Evolutionary conservation across 2,797 vertebrate genomes (phyloP), one percentile per base, ranked within the genome.

Genomic region (Poeciliopsis infans): DNA sequence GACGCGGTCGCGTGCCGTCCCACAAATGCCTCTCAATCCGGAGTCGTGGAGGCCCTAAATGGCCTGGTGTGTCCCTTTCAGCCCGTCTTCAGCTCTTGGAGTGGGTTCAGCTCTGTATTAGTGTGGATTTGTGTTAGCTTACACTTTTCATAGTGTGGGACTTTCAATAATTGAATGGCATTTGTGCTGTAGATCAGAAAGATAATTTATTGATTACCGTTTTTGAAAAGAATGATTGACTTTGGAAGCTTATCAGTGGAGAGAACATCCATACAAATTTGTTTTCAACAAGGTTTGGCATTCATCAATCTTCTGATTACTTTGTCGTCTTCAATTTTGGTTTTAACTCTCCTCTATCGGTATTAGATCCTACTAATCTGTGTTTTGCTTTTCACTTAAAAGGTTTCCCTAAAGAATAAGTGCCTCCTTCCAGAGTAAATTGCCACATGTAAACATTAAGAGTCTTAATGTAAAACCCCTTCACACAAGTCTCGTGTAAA

Each of bases 1-100:
- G 91, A 91, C 90, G 88, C 73, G 86, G 95, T 97, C 97, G 96
- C 96, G 97, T 99, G 98, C 97, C 91, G 83, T 86, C 86, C 91
- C 82, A 87, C 90, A 94, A 94, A 95, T 94, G 93, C 93, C 92
- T 90, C 89, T 93, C 85, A 87, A 83, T 81, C 77, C 74, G 77
- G 84, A 82, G 85, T 87, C 90, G 92, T 89, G 86, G 83, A 85
- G 87, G 86, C 84, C 84, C 82, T 4, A 16, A 92, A 77, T 90
- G 81, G 74, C 78, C 41, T 53, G 76, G 82, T 89, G 86, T 86
- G 82, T 82, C 72, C 86, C 57, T 91, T 75, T 91, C 82, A 86
- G 80, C 69, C 74, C 39, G 74, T 85, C 70, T 72, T 82, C 73
- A 47, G 74, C 75, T 75, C 74, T 61, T 77, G 16, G 77, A 86